phyloP scores from a whole-genome alignment of 2,113 vertebrate genomes.

The Himantopus leucocephalus region DNA sequence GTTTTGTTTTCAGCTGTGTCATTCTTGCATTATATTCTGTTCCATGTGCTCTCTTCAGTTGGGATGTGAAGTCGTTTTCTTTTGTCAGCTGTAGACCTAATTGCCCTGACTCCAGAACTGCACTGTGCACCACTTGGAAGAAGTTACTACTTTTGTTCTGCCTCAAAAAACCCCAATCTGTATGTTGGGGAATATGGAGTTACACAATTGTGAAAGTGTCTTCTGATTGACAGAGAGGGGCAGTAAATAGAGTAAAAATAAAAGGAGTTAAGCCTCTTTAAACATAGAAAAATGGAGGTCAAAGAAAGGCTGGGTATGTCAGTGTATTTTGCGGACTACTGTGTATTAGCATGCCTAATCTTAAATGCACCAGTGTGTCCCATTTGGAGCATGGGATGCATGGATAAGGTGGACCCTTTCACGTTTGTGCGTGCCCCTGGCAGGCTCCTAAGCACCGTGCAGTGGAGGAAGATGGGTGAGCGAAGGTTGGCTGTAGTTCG shows the following conservation, averaged over 20 bases:
- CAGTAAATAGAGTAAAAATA: not conserved
- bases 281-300: not conserved
- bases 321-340: not conserved
- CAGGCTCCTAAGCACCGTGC: not conserved
- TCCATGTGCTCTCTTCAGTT: conserved; percentile 28
- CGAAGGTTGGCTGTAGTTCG: not conserved
- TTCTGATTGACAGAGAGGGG: not conserved
- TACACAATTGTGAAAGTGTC: not conserved
- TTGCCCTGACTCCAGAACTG: conserved; percentile 1
- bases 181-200: not conserved
- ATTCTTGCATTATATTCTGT: conserved; percentile 44
- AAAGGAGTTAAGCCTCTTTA: not conserved
- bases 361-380: not conserved
- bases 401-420: not conserved
- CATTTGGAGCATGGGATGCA: not conserved
- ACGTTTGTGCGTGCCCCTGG: not conserved
- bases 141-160: conserved; percentile 17
- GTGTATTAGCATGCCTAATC: not conserved
- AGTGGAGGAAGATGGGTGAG: not conserved
- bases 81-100: conserved; percentile 28
- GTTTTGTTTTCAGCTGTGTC: conserved; percentile 58
- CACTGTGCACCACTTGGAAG: conserved; percentile 35
- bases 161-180: not conserved
- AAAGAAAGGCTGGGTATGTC: not conserved
- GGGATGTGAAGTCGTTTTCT: conserved; percentile 47